Conservation (phyloP, 23 tunicate species). For the Oikopleura dioica region DNA sequence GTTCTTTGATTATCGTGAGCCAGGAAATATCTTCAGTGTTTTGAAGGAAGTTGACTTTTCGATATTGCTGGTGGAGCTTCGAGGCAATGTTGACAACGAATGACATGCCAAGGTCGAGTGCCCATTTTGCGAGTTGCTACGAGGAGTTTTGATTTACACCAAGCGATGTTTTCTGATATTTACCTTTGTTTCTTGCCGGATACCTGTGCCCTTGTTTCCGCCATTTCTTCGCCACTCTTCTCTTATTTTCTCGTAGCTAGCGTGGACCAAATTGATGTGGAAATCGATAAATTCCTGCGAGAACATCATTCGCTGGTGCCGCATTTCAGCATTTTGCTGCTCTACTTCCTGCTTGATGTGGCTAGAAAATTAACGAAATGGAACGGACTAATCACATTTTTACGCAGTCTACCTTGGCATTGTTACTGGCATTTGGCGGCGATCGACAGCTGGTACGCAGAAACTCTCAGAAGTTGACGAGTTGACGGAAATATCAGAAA, state of each 20-base stretch:
- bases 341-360: background rate
- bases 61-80: background rate
- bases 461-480: background rate
- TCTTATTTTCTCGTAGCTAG: background rate
- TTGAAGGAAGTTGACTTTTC: background rate
- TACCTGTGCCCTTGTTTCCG: background rate
- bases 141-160: too few relatives aligned
- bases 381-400: background rate
- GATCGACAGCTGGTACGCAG: background rate
- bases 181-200: too few relatives aligned
- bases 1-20: background rate
- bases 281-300: slow-evolving; percentile 8
- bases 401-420: background rate
- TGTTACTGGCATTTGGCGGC: background rate
- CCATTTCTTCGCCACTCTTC: background rate
- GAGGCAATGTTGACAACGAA: background rate
- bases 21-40: background rate
- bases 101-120: too few relatives aligned
- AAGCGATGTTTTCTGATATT: too few relatives aligned
- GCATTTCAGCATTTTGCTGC: background rate
- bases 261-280: background rate
- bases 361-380: too few relatives aligned
- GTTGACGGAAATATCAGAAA: background rate
- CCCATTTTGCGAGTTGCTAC: too few relatives aligned
- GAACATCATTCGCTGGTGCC: slow-evolving; percentile 12